phyloP scores from a whole-genome alignment of 1,140 invertebrate genomes.

The Frieseomelitta varia region DNA sequence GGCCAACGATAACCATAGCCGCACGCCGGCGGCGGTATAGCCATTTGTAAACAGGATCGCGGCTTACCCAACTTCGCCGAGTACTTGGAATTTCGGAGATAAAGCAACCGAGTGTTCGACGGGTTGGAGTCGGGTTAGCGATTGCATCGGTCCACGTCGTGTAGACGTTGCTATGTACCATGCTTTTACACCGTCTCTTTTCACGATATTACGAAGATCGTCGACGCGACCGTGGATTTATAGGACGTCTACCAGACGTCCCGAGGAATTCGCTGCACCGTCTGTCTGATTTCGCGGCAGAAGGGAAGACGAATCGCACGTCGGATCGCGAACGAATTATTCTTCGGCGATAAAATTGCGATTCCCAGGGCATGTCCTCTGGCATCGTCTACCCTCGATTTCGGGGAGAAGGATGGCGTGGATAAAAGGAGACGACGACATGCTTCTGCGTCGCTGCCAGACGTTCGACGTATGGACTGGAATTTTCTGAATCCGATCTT shows the following conservation, averaged over 20 bases:
- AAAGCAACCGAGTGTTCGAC: background rate
- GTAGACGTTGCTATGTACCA: too few species aligned
- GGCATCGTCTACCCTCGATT: background rate
- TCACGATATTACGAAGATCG: constrained; percentile 56
- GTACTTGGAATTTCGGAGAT: constrained; percentile 3
- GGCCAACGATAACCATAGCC: constrained; percentile 33
- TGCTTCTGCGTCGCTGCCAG: too few species aligned
- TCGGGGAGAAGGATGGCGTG: background rate
- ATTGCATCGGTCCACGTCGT: constrained; percentile 34
- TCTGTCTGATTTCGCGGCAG: constrained; percentile 42
- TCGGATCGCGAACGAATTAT: constrained; percentile 59
- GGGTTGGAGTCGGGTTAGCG: constrained; percentile 11
- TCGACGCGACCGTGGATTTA: constrained; percentile 37
- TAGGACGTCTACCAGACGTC: constrained; percentile 22
- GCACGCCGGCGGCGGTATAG: too few species aligned
- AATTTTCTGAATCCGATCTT: too few species aligned
- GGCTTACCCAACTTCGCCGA: background rate
- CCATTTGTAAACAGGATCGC: constrained; percentile 29
- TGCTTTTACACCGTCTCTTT: background rate
- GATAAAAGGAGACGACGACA: background rate
- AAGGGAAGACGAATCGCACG: constrained; percentile 50
- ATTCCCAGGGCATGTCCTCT: constrained; percentile 21
- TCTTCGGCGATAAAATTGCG: constrained; percentile 53
- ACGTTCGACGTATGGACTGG: background rate
- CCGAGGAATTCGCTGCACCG: constrained; percentile 22